Evolutionary conservation across 2,113 vertebrate genomes (phyloP), one percentile per base, ranked within the genome.

Genomic region (Oncorhynchus mykiss): DNA sequence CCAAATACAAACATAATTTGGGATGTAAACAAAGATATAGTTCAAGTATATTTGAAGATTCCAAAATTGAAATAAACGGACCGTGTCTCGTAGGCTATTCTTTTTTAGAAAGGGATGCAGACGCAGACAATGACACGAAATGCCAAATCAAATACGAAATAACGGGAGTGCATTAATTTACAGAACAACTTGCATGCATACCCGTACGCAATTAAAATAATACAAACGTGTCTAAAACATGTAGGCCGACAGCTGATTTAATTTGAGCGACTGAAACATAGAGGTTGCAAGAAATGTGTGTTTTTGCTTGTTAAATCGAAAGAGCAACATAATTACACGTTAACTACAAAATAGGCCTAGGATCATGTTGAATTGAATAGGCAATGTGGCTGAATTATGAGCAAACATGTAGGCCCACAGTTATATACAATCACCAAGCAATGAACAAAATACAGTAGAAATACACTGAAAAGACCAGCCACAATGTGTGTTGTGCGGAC

Each of bases 91-190:
- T 22, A 62, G 5, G 59, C 8, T 9, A 18, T 62, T 2, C 0
- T 57, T 18, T 20, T n/a, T 22, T 9, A 8, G 59, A 1, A 62
- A 7, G 51, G 13, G 16, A 54, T 0, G 51, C 18, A 66, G 16
- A 1, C 49, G 51, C 18, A 66, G 16, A 1, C 49, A 45, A 25
- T 27, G 34, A 83, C 66, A 76, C 3, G 48, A 80, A 82, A 82
- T 77, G 72, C 18, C 29, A 51, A 8, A 60, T 12, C 49, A 71
- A 83, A 82, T 65, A 59, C 34, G 20, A 22, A 9, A 8, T 24
- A 22, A 1, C n/a, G 1, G n/a, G n/a, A 62, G 20, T 16, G 59
- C 59, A 62, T 62, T n/a, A 1, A 18, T 54, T 24, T 62, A 62
- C n/a, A 62, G 20, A 62, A 22, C 13, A 62, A 11, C 59, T 62